These are phyloP conservation scores for Labrus mixtus DNA, from an alignment of 2,113 vertebrate genomes.

Conservation along the genomic window DNA sequence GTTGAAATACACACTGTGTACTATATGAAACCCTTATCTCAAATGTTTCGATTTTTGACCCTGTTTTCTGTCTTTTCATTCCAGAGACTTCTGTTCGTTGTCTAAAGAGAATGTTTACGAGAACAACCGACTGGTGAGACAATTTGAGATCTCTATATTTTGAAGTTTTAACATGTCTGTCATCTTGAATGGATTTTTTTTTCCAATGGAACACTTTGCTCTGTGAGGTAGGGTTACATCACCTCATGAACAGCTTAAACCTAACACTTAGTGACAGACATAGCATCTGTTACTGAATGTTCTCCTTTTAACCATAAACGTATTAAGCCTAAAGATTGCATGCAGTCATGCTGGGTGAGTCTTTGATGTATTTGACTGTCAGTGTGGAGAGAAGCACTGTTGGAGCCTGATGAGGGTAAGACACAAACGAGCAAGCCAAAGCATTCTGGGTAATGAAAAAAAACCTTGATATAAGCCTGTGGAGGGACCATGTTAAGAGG, in stretches of 20 bases:
- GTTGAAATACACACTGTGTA: neutral
- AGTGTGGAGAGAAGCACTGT: conserved; percentile 6
- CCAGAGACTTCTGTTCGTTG: conserved; percentile 94
- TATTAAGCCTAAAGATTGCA: neutral
- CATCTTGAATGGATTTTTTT: neutral
- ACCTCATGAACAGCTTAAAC: neutral
- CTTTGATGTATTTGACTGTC: conserved; percentile 19
- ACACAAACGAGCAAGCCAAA: conserved; percentile 14
- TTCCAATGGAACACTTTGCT: neutral
- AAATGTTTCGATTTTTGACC: neutral
- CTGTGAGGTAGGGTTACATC: neutral
- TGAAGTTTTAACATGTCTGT: neutral
- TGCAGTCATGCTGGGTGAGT: conserved; percentile 19
- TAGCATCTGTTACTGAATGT: neutral
- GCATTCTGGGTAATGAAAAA: neutral
- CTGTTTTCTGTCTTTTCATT: conserved; percentile 70
- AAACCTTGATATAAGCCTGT: conserved; percentile 19
- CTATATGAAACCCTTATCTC: neutral
- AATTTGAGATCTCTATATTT: neutral
- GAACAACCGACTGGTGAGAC: conserved; percentile 97
- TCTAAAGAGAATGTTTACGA: conserved; percentile 96
- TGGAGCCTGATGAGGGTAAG: conserved; percentile 23
- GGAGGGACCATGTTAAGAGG: conserved; percentile 12
- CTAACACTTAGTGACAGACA: neutral
- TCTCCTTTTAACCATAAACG: neutral